These are phyloP conservation scores for Chironomus tentans DNA, from an alignment of 2,888 invertebrate genomes.

Conservation along the genomic window DNA sequence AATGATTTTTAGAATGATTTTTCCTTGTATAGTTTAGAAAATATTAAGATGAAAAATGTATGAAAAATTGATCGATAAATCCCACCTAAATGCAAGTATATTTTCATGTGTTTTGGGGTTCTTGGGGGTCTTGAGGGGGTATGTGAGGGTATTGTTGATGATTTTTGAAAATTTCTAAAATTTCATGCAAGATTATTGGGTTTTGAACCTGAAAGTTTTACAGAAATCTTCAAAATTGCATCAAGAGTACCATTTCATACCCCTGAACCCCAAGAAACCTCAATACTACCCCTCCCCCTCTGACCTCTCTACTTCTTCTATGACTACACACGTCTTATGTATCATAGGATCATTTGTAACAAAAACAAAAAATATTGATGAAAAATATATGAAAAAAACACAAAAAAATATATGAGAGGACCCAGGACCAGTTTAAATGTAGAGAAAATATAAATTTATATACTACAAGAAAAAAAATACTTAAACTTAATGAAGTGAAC, in stretches of 20 bases:
- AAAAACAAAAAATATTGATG: background rate
- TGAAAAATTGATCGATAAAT: background rate
- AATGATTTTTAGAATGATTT: background rate
- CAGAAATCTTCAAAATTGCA: too few species aligned
- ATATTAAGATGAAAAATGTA: too few species aligned
- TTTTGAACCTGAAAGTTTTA: too few species aligned
- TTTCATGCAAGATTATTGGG: too few species aligned
- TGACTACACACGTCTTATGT: too few species aligned
- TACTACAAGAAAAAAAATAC: background rate
- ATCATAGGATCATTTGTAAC: too few species aligned
- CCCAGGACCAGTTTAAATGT: constrained; percentile 21
- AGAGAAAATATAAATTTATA: background rate
- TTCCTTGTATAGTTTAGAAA: background rate
- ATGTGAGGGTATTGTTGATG: too few species aligned
- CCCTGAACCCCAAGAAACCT: background rate
- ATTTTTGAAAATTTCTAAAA: too few species aligned
- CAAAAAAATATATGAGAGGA: background rate
- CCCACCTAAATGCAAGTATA: background rate
- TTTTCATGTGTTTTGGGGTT: background rate
- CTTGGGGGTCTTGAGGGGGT: too few species aligned
- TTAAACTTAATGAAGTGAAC: background rate
- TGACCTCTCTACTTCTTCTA: background rate
- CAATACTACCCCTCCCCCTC: background rate
- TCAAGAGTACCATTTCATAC: too few species aligned
- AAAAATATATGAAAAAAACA: background rate